Conservation (phyloP, 2,888 invertebrate species). For the Trichacis sp. region DNA sequence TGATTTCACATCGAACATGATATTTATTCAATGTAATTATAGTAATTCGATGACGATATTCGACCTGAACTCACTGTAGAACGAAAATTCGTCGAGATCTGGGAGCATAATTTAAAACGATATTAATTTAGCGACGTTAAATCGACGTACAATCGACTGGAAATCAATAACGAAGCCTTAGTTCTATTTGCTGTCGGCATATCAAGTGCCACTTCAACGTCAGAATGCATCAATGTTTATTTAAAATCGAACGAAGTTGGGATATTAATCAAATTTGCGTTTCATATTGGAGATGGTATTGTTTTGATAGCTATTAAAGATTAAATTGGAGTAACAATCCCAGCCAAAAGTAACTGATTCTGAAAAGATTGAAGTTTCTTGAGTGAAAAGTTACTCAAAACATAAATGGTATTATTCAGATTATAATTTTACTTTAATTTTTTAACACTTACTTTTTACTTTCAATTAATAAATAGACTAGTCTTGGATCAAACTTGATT, state of each 20-base stretch:
- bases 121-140: neutral
- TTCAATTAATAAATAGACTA: too few relatives aligned
- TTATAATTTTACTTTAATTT: too few relatives aligned
- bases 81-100: neutral
- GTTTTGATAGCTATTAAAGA: constrained; percentile 33
- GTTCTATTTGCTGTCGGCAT: neutral
- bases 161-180: constrained; percentile 1
- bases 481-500: too few relatives aligned
- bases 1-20: neutral
- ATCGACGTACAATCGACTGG: constrained; percentile 1
- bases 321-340: too few relatives aligned
- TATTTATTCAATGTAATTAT: neutral
- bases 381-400: too few relatives aligned
- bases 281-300: constrained; percentile 30
- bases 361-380: too few relatives aligned
- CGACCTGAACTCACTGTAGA: neutral
- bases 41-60: neutral
- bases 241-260: constrained; percentile 9
- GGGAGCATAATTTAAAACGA: neutral
- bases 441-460: too few relatives aligned
- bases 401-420: too few relatives aligned
- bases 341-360: too few relatives aligned
- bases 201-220: neutral
- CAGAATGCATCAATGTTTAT: neutral
- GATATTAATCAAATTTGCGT: constrained; percentile 31